Evolutionary conservation across 2,113 vertebrate genomes (phyloP), one percentile per base, ranked within the genome.

Genomic region (Halcyon malimbica): DNA sequence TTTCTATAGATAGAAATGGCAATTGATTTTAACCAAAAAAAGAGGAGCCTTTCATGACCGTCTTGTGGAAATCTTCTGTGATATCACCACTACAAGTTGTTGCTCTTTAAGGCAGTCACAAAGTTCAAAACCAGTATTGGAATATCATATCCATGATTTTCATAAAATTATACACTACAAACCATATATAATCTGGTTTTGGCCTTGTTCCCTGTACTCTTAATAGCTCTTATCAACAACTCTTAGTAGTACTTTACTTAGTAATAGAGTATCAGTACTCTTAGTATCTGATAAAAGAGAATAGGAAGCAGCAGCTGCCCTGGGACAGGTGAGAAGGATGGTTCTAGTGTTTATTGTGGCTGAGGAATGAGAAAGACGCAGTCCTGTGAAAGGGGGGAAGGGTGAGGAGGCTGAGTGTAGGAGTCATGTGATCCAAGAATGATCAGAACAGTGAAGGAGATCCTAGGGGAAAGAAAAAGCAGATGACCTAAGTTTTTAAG

Each of bases 341-440:
- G 11, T 56, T 75, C 16, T 37, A 50, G 35, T 16, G 41, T 35
- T 82, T 56, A 8, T 17, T 39, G 37, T 39, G 28, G 37, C 9
- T 64, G 35, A 70, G 16, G 31, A 13, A 29, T 39, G 18, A n/a
- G 56, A 57, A 76, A 64, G 8, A 16, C 19, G 21, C 21, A 79
- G 23, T n/a, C 39, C 41, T 54, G 26, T 2, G 2, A 16, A 42
- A 42, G 6, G 42, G 4, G 6, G 6, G 10, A 26, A 73, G 44
- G 13, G 9, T 7, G 31, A 42, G 10, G 4, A 15, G 9, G 2
- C 15, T 2, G 4, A 33, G 2, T 4, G 2, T 39, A 64, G 23
- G 56, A 56, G 33, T 39, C 23, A 26, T 26, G 13, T 35, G 26
- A 42, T n/a, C 23, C 26, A 51, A 51, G 37, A 76, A 69, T 6